Conservation (phyloP, 2,113 vertebrate species). For the Cynoglossus semilaevis region DNA sequence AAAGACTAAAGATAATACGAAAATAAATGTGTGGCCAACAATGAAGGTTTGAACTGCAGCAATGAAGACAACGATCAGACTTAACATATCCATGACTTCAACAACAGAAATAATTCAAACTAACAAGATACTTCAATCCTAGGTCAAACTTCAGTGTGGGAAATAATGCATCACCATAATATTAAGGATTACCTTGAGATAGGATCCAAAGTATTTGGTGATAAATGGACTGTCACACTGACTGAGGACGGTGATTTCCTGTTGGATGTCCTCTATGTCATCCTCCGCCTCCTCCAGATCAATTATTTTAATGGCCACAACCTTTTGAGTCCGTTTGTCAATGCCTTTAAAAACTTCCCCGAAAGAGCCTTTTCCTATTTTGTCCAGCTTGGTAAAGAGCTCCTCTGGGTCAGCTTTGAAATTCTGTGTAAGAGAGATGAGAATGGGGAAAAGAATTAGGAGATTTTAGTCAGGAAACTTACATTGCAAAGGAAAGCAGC, state of each 20-base stretch:
- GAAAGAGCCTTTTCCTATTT: constrained; percentile 96
- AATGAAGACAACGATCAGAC: too few species aligned
- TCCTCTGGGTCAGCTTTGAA: constrained; percentile 90
- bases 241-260: constrained; percentile 98
- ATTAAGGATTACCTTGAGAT: constrained; percentile 87
- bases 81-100: too few species aligned
- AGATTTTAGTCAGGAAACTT: too few species aligned
- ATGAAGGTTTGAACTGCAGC: not conserved
- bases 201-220: constrained; percentile 97
- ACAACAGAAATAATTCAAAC: too few species aligned
- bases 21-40: not conserved
- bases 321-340: constrained; percentile 95
- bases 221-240: constrained; percentile 98
- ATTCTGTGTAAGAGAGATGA: constrained; percentile 75
- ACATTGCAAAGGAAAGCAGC: too few species aligned
- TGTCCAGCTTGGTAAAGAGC: constrained; percentile 94
- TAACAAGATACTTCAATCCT: not conserved
- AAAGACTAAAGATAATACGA: too few species aligned
- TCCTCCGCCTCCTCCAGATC: constrained; percentile 98
- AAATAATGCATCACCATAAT: not conserved
- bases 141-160: not conserved
- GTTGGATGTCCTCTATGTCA: constrained; percentile 98
- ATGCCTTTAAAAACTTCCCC: constrained; percentile 99
- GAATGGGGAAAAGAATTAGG: not conserved
- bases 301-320: constrained; percentile 98